Evolutionary conservation across 1,140 invertebrate species (phyloP), one percentile per base, ranked within the genome.

Genomic region (Drosophila ficusphila): DNA sequence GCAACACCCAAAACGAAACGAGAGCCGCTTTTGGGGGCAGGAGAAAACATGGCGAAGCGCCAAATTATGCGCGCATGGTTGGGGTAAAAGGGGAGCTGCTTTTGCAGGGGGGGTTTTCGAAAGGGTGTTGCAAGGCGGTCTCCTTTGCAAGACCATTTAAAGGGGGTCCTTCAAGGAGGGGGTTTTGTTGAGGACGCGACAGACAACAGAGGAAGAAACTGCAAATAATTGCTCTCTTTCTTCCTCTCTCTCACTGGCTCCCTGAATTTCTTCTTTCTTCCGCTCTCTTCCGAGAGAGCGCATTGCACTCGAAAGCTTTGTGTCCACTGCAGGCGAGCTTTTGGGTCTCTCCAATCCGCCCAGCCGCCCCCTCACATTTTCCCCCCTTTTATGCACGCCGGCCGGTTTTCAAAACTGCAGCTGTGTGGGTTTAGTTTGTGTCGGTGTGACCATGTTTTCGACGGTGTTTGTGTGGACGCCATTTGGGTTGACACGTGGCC

Each of bases 21-120:
- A 62, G 70, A 61, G 69, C 39, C 34, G 57, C 47, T 48, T 61
- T 62, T 69, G 39, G 54, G 65, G 67, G 21, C 41, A 57, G 76
- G 49, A 77, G 82, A 77, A 88, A 88, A 88, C 77, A 86, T 86
- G 82, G 82, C 82, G 73, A 82, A 86, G 82, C 83, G 82, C 82
- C 82, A 86, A 86, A 86, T 88, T 86, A 82, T 86, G 77, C 82
- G 79, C 82, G 67, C 82, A 86, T 88, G 77, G 68, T 44, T 33
- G 38, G 73, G 47, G 56, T 41, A 31, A 25, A 58, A 12, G 27
- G 25, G 8, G 27, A n/a, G n/a, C n/a, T n/a, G n/a, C n/a, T n/a
- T n/a, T 25, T 14, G 44, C 36, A 16, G 41, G 12, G 44, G 42
- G 27, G n/a, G 16, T 29, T 48, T 11, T 2, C 9, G 11, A 27